Percentiles rank a stretch among this genome's conserved stretches.
Evolutionary conservation across 2,797 vertebrate genomes (phyloP).

Genomic region (Enteromius fasciolatus): DNA sequence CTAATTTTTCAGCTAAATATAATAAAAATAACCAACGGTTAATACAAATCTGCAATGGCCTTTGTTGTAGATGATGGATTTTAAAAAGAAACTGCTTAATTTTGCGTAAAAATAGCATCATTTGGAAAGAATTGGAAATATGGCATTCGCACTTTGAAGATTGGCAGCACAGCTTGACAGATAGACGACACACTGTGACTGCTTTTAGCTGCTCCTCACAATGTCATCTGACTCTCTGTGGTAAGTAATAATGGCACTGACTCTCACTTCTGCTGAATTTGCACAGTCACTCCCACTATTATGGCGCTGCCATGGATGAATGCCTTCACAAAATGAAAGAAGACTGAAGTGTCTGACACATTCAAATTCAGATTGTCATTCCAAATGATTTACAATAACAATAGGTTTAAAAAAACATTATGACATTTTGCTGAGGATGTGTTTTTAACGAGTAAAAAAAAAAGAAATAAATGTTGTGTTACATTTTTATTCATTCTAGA

Average conservation of each 20-base stretch:
- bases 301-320: constrained; percentile 31
- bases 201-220: constrained; percentile 50
- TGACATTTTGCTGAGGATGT: not conserved
- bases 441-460: not conserved
- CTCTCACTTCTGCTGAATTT: constrained; percentile 34
- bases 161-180: constrained; percentile 15
- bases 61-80: not conserved
- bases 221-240: constrained; percentile 45
- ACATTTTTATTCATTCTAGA: not conserved
- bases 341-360: constrained; percentile 19
- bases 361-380: not conserved
- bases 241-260: constrained; percentile 32
- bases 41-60: not conserved
- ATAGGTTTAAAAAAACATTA: not conserved
- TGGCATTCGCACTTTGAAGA: constrained; percentile 16
- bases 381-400: not conserved
- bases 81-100: not conserved
- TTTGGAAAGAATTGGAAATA: constrained; percentile 1
- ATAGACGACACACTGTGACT: constrained; percentile 32
- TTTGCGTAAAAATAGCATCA: constrained; percentile 1
- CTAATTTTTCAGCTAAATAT: not conserved
- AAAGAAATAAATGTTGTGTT: not conserved
- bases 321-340: constrained; percentile 24
- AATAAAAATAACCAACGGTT: not conserved
- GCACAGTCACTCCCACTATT: constrained; percentile 39